Evolutionary conservation across 1,140 invertebrate genomes (phyloP), one percentile per base, ranked within the genome.

Genomic region (Drosophila rufa): DNA sequence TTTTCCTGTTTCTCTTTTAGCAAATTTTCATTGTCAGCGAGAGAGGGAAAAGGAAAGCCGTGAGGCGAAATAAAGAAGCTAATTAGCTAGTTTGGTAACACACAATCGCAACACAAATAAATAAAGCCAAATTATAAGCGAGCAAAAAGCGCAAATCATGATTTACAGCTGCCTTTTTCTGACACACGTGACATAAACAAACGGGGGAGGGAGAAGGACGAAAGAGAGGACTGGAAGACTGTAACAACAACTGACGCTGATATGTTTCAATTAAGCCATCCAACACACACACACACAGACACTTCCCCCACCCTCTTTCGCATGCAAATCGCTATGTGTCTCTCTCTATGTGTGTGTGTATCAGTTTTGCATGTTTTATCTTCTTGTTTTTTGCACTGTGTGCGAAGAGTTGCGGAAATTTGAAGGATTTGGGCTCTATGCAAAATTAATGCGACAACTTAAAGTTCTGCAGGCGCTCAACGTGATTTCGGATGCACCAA

Each of bases 51-150:
- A 61, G 14, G n/a, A 30, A 38, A 68, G 17, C 36, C 48, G 22
- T 64, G 19, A 25, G 64, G 45, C 8, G 11, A 61, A 71, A 68
- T 47, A 79, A 80, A 57, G 68, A 80, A 67, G 77, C 77, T 67
- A 80, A 80, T 80, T 74, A 80, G 75, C 73, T 69, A 42, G 77
- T 73, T 79, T 80, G 56, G 74, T 67, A 67, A 71, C 15, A 53
- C 25, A 75, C 53, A 77, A 40, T 50, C 50, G 22, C 45, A 50
- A 51, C 36, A 53, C 33, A 46, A 77, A 77, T 43, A 77, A 55
- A 46, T 22, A 57, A 30, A 64, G 19, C 11, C 19, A 5, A 17
- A 50, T 47, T n/a, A 55, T 22, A 47, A 17, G 25, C 12, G 15
- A 42, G 30, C 38, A 27, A 67, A 50, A 50, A 53, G 65, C 14